phyloP scores from a whole-genome alignment of 2,888 invertebrate species.

The Parapristionchus giblindavisi region DNA sequence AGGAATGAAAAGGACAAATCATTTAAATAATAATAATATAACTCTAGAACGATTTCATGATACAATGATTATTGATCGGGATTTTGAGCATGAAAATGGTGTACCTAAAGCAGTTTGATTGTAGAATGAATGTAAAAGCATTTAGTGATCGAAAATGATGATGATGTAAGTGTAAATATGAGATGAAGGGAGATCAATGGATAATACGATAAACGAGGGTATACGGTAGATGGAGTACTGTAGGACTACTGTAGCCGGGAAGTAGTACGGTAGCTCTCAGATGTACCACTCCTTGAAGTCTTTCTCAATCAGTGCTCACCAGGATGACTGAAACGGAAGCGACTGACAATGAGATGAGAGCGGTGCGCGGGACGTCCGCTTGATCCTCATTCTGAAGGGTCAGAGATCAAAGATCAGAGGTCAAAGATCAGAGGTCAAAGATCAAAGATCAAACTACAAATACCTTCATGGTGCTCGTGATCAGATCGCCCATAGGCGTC shows the following conservation, averaged over 20 bases:
- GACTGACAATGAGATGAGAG: conserved; percentile 59
- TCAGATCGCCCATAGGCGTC: conserved; percentile 63
- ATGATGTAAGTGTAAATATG: neutral
- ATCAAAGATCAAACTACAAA: conserved; percentile 4
- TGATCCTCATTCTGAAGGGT: neutral
- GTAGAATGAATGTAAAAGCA: conserved; percentile 8
- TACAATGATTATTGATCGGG: too few species aligned
- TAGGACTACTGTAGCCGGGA: neutral
- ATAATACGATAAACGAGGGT: neutral
- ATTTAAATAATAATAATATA: too few species aligned
- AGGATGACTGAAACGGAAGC: conserved; percentile 60
- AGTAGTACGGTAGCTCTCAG: conserved; percentile 27
- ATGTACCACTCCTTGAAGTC: conserved; percentile 69
- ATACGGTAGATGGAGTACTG: conserved; percentile 3
- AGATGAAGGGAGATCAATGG: neutral
- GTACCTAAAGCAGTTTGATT: neutral
- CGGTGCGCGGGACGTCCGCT: conserved; percentile 60
- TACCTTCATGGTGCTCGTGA: conserved; percentile 60
- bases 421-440: neutral
- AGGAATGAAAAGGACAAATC: neutral
- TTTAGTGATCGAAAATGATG: conserved; percentile 15
- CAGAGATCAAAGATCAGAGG: conserved; percentile 12
- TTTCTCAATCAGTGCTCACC: conserved; percentile 60
- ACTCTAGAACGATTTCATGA: too few species aligned
- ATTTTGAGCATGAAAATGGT: conserved; percentile 4